These are phyloP conservation scores for Neogobius melanostomus DNA, from an alignment of 2,113 vertebrate species.

Conservation along the genomic window DNA sequence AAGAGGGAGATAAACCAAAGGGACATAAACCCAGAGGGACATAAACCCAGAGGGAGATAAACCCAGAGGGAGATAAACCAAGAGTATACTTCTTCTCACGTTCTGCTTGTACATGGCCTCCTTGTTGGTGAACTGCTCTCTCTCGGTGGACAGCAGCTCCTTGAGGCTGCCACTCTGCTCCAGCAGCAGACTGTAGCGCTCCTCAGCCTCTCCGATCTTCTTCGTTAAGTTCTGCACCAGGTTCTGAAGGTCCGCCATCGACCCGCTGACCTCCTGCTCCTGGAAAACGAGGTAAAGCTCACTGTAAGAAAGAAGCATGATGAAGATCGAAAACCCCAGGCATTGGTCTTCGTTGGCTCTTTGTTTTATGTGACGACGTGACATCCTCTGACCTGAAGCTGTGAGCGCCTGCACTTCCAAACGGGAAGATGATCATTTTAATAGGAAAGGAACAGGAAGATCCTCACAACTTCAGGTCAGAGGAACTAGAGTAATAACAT, in stretches of 20 bases:
- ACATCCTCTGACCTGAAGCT: too few species aligned
- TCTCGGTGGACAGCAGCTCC: constrained; percentile 78
- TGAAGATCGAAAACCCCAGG: too few species aligned
- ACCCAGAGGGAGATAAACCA: neutral
- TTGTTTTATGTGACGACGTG: too few species aligned
- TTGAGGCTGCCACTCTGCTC: constrained; percentile 82
- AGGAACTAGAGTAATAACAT: too few species aligned
- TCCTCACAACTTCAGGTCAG: too few species aligned
- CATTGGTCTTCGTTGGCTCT: too few species aligned
- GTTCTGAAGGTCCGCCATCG: constrained; percentile 78
- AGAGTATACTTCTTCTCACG: constrained; percentile 63
- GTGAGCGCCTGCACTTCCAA: too few species aligned
- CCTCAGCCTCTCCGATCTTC: constrained; percentile 86
- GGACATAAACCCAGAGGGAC: neutral
- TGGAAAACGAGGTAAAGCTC: constrained; percentile 22
- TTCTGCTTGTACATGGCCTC: constrained; percentile 84
- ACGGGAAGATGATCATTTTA: too few species aligned
- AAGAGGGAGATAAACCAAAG: neutral
- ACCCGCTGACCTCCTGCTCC: constrained; percentile 55
- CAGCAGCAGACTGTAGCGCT: constrained; percentile 83
- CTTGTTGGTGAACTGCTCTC: constrained; percentile 78
- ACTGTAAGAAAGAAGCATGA: neutral
- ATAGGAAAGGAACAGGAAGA: too few species aligned
- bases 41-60: too few species aligned
- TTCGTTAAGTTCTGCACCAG: constrained; percentile 84